These are phyloP conservation scores for Protodeltote pygarga DNA, from an alignment of 2,888 invertebrate genomes.

Conservation along the genomic window DNA sequence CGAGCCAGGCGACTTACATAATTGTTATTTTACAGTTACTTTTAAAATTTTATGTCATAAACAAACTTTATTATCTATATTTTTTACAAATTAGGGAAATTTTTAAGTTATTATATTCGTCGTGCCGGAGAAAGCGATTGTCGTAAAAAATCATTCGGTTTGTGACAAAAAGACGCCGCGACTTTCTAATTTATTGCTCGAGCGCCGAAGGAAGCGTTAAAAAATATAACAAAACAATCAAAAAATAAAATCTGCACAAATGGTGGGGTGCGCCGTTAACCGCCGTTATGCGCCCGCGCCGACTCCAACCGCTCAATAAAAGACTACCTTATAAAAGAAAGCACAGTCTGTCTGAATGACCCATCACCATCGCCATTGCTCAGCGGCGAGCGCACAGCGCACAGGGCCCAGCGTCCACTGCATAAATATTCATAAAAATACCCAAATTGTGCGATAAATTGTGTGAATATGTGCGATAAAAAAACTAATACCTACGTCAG, in stretches of 20 bases:
- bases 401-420: no score
- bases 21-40: slow-evolving; percentile 11
- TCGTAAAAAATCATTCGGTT: slow-evolving; percentile 55
- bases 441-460: slow-evolving; percentile 21
- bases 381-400: slow-evolving; percentile 6
- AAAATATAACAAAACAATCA: slow-evolving; percentile 63
- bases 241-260: slow-evolving; percentile 65
- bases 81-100: slow-evolving; percentile 48
- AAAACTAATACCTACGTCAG: no score
- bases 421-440: slow-evolving; percentile 36
- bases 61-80: slow-evolving; percentile 5
- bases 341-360: slow-evolving; percentile 7
- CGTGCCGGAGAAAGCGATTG: slow-evolving; percentile 69
- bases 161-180: slow-evolving; percentile 48
- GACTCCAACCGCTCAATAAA: slow-evolving; percentile 12
- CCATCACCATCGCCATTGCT: no score
- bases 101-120: slow-evolving; percentile 55
- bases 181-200: slow-evolving; percentile 80
- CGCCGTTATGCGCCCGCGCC: slow-evolving; percentile 15
- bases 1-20: no score
- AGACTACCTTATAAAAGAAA: slow-evolving; percentile 22
- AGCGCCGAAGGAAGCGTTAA: slow-evolving; percentile 54
- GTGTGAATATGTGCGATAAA: no score
- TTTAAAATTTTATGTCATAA: slow-evolving; percentile 11
- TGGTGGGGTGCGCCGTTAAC: slow-evolving; percentile 33